Evolutionary conservation across 2,888 invertebrate species (phyloP), one percentile per base, ranked within the genome.

Genomic region (Pteria penguin): DNA sequence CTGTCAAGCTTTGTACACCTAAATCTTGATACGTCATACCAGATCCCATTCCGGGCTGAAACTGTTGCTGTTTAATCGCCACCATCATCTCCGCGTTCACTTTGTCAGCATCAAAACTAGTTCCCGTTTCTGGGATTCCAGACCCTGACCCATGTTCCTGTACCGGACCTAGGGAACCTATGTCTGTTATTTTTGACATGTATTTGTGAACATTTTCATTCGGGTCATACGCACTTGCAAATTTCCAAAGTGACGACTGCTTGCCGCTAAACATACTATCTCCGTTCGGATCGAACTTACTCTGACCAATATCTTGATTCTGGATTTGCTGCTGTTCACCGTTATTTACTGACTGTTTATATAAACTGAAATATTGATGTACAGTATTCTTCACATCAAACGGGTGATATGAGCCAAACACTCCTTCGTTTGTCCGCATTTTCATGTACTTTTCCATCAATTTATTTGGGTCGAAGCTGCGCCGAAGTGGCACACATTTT

Each of bases 331-430:
- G 45, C 18, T 45, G 45, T 45, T 45, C 45, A 14, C 8, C 45
- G 18, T 18, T 22, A 57, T 57, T 57, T 18, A 22, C 5, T 18
- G 57, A 24, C 27, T 60, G 60, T 60, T n/a, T 26, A 8, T 60
- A 8, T 4, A 26, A 26, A 26, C 61, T 58, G 60, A 82, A 82
- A 62, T 72, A 80, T n/a, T 54, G 66, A 1, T 72, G 60, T 1
- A 77, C 79, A 14, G 78, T 71, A 8, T 77, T 57, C 14, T 76
- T 62, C 3, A 82, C 72, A 54, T 82, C 82, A 22, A 76, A 69
- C 11, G 82, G 82, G 33, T 82, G 80, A 62, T 74, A 82, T 3
- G 80, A 80, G 11, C 82, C 82, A 36, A 75, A 82, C 3, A 65
- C 66, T 5, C 57, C 71, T 67, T 82, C 78, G 58, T 80, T 71